Evolutionary conservation across 2,888 invertebrate species (phyloP).

Genomic region (Carterocephalus palaemon): DNA sequence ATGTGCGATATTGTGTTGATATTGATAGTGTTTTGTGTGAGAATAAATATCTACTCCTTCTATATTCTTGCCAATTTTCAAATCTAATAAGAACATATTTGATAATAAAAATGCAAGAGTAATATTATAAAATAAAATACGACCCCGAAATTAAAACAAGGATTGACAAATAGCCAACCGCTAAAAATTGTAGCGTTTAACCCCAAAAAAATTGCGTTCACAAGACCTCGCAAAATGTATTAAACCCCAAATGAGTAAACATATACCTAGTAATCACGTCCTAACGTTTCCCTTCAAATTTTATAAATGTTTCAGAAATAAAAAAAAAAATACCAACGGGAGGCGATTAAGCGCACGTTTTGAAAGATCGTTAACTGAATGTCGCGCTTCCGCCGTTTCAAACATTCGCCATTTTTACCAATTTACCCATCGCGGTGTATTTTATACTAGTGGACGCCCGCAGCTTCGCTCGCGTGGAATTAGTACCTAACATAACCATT

Average conservation of each 20-base stretch:
- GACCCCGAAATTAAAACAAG: no score
- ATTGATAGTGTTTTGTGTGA: no score
- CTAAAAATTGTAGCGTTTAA: no score
- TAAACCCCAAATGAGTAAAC: background rate
- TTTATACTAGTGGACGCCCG: conserved; percentile 3
- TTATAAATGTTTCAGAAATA: conserved; percentile 16
- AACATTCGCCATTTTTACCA: conserved; percentile 30
- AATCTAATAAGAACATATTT: no score
- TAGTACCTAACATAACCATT: no score
- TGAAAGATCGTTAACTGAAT: conserved; percentile 36
- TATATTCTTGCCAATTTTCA: no score
- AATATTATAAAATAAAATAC: no score
- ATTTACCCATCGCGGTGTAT: conserved; percentile 22
- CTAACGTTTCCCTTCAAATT: conserved; percentile 11
- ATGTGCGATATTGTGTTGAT: no score
- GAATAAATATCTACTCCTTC: no score
- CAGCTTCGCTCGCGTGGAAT: no score
- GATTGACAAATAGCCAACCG: no score
- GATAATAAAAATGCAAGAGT: no score
- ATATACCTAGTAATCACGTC: conserved; percentile 1
- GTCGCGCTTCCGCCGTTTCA: conserved; percentile 28
- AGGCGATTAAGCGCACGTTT: conserved; percentile 34
- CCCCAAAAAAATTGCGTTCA: background rate
- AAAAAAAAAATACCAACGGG: conserved; percentile 25
- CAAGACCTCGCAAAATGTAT: background rate